These are phyloP conservation scores for Bathynomus jamesi DNA, from an alignment of 1,140 invertebrate genomes.

Conservation along the genomic window DNA sequence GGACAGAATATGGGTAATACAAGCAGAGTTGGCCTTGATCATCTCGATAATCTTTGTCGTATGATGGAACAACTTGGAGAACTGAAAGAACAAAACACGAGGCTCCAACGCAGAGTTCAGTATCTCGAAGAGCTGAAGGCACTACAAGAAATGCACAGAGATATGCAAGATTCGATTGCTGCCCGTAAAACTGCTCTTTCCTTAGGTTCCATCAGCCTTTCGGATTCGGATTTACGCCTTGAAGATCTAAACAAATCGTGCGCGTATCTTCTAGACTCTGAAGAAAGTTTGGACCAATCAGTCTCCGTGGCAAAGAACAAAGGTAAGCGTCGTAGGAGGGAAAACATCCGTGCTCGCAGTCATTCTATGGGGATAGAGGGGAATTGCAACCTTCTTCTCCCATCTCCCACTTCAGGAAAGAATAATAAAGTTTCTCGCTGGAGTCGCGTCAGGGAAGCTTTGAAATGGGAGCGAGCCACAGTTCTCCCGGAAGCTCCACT, in stretches of 20 bases:
- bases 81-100: constrained; percentile 60
- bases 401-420: constrained; percentile 4
- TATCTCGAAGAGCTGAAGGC: constrained; percentile 64
- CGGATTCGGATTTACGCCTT: constrained; percentile 21
- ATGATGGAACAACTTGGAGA: constrained; percentile 65
- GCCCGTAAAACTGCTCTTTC: constrained; percentile 31
- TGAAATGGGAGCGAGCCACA: constrained; percentile 55
- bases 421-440: constrained; percentile 62
- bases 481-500: constrained; percentile 22
- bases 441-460: constrained; percentile 72
- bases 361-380: constrained; percentile 45
- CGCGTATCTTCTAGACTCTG: constrained; percentile 22
- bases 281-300: constrained; percentile 25
- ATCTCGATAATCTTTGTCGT: constrained; percentile 63
- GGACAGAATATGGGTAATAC: constrained; percentile 11
- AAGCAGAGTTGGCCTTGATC: constrained; percentile 54
- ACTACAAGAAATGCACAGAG: constrained; percentile 50
- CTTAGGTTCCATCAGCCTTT: constrained; percentile 21
- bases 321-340: constrained; percentile 20
- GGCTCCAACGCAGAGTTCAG: constrained; percentile 57
- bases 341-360: constrained; percentile 41
- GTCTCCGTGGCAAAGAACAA: constrained; percentile 9
- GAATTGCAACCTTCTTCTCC: constrained; percentile 38
- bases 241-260: constrained; percentile 22
- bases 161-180: constrained; percentile 37